phyloP scores from a whole-genome alignment of 1,140 invertebrate genomes.

The Orchestia grillus region DNA sequence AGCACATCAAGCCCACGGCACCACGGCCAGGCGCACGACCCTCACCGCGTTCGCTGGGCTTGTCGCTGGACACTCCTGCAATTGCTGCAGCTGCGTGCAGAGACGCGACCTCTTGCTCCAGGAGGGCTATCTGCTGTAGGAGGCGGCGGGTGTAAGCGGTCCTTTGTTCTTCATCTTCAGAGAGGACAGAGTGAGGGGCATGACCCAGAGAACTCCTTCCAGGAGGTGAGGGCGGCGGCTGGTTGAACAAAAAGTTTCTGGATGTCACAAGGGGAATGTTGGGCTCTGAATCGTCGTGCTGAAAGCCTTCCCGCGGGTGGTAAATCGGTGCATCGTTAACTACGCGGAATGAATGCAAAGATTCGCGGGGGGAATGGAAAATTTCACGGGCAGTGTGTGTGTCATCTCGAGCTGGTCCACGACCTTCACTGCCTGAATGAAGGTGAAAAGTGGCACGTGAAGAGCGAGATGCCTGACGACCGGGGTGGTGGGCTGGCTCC shows the following conservation, averaged over 20 bases:
- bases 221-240: slow-evolving; percentile 29
- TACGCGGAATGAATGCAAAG: not conserved
- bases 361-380: not conserved
- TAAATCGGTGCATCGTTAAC: not conserved
- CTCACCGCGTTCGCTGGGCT: not conserved
- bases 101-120: slow-evolving; percentile 61
- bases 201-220: slow-evolving; percentile 56
- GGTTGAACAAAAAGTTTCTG: not conserved
- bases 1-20: too few species aligned
- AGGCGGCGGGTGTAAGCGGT: slow-evolving; percentile 61
- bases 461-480: not conserved
- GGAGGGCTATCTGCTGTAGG: slow-evolving; percentile 66
- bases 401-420: not conserved
- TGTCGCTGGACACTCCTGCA: not conserved
- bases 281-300: not conserved
- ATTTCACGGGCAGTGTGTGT: not conserved
- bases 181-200: not conserved
- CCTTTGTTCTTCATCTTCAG: slow-evolving; percentile 63
- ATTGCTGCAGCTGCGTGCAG: slow-evolving; percentile 50
- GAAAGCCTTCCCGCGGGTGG: not conserved
- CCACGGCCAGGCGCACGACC: not conserved
- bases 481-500: slow-evolving; percentile 40
- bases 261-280: not conserved
- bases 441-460: not conserved
- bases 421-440: not conserved